These are phyloP conservation scores for Indicator maculatus DNA, from an alignment of 2,113 vertebrate species.

Conservation along the genomic window DNA sequence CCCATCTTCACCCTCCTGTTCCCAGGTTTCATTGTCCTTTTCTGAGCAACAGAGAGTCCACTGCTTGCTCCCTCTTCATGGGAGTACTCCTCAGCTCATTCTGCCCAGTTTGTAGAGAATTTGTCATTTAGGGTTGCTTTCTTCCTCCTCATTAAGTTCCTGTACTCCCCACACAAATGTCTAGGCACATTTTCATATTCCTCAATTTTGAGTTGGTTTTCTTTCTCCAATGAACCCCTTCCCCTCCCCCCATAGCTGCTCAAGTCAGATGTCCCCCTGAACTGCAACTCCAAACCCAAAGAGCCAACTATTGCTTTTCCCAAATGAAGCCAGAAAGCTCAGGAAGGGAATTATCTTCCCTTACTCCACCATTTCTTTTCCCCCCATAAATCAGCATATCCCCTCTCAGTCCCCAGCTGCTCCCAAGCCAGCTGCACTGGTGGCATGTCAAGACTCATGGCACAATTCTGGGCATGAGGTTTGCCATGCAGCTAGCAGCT, in stretches of 20 bases:
- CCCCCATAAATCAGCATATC: background rate
- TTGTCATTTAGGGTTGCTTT: background rate
- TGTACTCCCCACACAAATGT: rapidly evolving
- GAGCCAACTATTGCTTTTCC: background rate
- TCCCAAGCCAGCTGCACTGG: background rate
- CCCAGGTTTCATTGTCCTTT: background rate
- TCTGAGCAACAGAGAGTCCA: background rate
- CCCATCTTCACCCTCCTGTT: background rate
- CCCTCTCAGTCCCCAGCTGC: background rate
- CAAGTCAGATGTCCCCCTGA: background rate
- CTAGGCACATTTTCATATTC: background rate
- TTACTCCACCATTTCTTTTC: background rate
- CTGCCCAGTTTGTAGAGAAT: background rate
- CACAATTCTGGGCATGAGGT: rapidly evolving
- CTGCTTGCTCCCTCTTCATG: background rate
- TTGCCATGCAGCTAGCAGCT: background rate
- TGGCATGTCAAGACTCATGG: rapidly evolving
- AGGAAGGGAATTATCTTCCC: background rate
- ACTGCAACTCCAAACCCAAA: background rate
- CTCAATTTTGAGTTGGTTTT: background rate
- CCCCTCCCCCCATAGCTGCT: rapidly evolving
- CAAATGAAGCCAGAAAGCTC: background rate
- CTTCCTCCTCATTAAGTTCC: background rate
- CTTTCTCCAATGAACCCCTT: background rate
- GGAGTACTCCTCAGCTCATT: background rate